Conservation (phyloP, 2,797 vertebrate species). For the Craterocephalus amniculus region DNA sequence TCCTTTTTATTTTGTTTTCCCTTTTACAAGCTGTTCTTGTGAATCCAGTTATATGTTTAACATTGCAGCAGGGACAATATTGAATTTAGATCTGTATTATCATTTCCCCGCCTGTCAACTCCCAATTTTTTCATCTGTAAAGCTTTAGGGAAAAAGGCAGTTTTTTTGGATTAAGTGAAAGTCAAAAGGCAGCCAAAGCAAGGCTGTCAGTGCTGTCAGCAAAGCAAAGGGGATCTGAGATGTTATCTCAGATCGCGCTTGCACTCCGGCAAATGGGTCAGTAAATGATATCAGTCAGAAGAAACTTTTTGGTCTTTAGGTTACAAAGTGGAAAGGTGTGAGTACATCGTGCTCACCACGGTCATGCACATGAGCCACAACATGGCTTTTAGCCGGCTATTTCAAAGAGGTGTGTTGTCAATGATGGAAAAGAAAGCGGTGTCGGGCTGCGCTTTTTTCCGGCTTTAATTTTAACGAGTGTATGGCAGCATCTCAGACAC, state of each 20-base stretch:
- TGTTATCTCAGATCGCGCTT: slow-evolving; percentile 56
- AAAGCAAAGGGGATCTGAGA: slow-evolving; percentile 49
- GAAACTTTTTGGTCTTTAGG: slow-evolving; percentile 43
- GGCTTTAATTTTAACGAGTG: slow-evolving; percentile 56
- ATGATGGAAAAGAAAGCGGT: slow-evolving; percentile 27
- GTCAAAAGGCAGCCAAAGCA: slow-evolving; percentile 38
- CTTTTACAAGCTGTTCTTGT: slow-evolving; percentile 6
- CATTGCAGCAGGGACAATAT: background rate
- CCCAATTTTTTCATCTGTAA: slow-evolving; percentile 11
- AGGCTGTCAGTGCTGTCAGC: slow-evolving; percentile 51
- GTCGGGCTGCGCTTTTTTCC: slow-evolving; percentile 11
- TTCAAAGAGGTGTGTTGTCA: slow-evolving; percentile 15
- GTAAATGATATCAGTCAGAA: slow-evolving; percentile 46
- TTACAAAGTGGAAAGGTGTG: slow-evolving; percentile 20
- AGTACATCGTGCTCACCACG: background rate
- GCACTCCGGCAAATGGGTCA: slow-evolving; percentile 46
- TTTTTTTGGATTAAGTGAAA: slow-evolving; percentile 48
- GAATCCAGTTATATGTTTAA: slow-evolving; percentile 2
- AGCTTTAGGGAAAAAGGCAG: slow-evolving; percentile 38
- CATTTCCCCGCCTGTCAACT: slow-evolving; percentile 7
- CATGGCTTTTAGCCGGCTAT: slow-evolving; percentile 4
- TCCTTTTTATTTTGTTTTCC: background rate
- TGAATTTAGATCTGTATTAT: slow-evolving; percentile 18
- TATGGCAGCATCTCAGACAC: slow-evolving; percentile 54
- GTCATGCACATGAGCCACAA: background rate